Base-by-base conservation (phyloP, 2,797 vertebrate genomes). In the Diceros bicornis region DNA sequence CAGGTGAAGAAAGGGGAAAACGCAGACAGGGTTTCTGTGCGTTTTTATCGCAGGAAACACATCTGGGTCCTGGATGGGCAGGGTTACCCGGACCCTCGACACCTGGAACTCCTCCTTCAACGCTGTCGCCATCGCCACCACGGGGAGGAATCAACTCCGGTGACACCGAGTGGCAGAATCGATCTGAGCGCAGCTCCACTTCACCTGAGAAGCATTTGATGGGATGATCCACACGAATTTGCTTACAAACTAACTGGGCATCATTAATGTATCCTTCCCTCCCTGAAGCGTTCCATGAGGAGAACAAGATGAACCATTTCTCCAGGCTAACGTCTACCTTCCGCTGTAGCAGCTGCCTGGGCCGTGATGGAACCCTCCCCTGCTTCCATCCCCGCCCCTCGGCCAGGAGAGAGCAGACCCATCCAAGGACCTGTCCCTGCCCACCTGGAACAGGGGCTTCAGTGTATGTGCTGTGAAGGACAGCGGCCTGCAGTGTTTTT, bases 131-230 rank as follows among this genome's bases (percentile, higher is more conserved):
- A 1, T 2, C 0, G 32, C 7, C 27, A 11, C 29, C 6, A 4
- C 9, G 3, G 5, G 2, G 20, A 32, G 32, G 41, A 6, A 14
- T 25, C 4, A 0, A 13, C 3, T 5, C 74, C 20, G 32, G 7
- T 6, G 4, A 20, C 17, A 14, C 17, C 0, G 0, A n/a, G 25
- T 0, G 12, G 27, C 27, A 11, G 2, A 1, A 16, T 2, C 20
- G 13, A 50, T 11, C 2, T 0, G 71, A 50, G 74, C 27, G 3
- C 13, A 75, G 34, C 25, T 32, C 89, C 77, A n/a, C 62, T 96
- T 96, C 69, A 57, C 75, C 57, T 77, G 68, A 29, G 41, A 55
- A 96, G 72, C 37, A 0, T 0, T 94, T 96, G 27, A 88, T 0
- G 50, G 23, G 84, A 86, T 91, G 95, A 16, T 84, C 9, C n/a